Base-by-base conservation (phyloP, 2,888 invertebrate species). In the Nineta flava region DNA sequence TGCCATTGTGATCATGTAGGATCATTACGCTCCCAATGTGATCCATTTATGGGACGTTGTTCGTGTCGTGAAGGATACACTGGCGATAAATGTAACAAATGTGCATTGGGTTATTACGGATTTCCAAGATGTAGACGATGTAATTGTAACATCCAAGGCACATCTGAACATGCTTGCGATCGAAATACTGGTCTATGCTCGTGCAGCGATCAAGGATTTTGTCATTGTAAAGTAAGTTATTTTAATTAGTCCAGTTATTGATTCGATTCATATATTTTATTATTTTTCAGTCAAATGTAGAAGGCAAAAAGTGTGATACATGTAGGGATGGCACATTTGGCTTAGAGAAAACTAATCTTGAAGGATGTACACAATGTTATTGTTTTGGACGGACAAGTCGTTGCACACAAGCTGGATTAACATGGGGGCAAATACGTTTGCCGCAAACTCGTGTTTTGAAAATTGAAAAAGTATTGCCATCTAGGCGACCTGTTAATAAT, bases 301-400 rank as follows among this genome's bases (percentile, higher is more conserved):
- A 79, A 7, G 96, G 96, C 0, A 76, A 78, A 46, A 83, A 83
- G 56, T 99, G 97, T 64, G 79, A 86, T 60, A 67, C 72, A 13
- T 99, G 97, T 67, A 77, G 79, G 55, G 76, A 80, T 40, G 86
- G 88, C 16, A 87, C 91, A 0, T 97, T 96, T 65, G 91, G 93
- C 0, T 68, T 97, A 19, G 77, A 86, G 0, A 67, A 67, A 0
- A 75, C 79, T 43, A 91, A 87, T 65, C 79, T 84, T 0, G 77
- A 77, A 49, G 97, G 97, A 7, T 99, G 97, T 65, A 91, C 91
- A 1, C 80, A 84, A 52, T 99, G 97, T 66, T 97, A 94, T 74
- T 99, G 97, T 70, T 99, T 96, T 68, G 90, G 87, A 0, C 76
- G 92, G 59, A 83, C 86, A 46, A 73, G 79, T 3, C 74, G 75